Percentiles rank a stretch among this genome's conserved stretches.
Conservation (phyloP, 2,113 vertebrate species). For the Sapajus apella region DNA sequence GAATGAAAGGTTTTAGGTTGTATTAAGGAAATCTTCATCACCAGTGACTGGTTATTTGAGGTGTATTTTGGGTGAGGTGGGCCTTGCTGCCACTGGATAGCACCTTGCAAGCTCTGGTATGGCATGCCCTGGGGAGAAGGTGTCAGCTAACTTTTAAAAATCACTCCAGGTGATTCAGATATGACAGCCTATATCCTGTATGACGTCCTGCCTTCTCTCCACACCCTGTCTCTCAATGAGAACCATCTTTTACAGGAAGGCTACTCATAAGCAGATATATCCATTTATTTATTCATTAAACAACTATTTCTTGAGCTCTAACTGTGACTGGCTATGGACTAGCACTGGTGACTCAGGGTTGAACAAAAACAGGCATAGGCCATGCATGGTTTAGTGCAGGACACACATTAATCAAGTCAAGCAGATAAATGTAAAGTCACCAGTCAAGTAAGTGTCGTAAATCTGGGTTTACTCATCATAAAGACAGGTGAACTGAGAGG, state of each 20-base stretch:
- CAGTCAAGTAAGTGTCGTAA: background rate
- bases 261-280: background rate
- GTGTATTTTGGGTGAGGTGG: background rate
- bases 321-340: background rate
- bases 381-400: background rate
- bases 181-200: conserved; percentile 44
- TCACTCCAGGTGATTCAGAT: conserved; percentile 52
- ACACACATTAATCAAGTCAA: background rate
- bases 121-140: background rate
- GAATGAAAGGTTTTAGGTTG: conserved; percentile 11
- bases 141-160: background rate
- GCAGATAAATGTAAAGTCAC: background rate
- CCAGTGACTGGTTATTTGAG: background rate
- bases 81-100: background rate
- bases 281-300: background rate
- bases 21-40: background rate
- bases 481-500: background rate
- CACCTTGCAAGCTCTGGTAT: background rate
- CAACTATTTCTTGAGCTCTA: conserved; percentile 1
- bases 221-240: background rate
- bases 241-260: conserved; percentile 18
- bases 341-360: conserved; percentile 13
- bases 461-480: background rate
- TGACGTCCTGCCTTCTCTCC: conserved; percentile 32
- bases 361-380: background rate